These are phyloP conservation scores for Neoniphon sammara DNA, from an alignment of 2,797 vertebrate species.

Conservation along the genomic window DNA sequence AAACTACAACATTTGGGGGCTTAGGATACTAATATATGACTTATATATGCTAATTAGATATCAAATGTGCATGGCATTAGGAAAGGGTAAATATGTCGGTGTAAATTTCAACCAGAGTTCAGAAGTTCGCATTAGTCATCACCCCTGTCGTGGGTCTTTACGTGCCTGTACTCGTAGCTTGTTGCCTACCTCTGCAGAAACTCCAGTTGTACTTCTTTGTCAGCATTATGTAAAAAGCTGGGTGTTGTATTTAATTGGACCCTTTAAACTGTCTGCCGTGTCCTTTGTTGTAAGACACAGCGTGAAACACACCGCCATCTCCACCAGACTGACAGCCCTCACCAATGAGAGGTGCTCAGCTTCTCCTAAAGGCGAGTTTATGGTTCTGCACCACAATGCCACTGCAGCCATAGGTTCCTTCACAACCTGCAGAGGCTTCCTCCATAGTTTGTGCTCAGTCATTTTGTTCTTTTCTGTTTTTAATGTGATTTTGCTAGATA, in stretches of 20 bases:
- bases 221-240: slow-evolving; percentile 54
- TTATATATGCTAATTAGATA: too few species aligned
- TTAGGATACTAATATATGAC: too few species aligned
- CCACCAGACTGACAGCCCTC: slow-evolving; percentile 18
- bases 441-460: too few species aligned
- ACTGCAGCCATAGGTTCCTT: too few species aligned
- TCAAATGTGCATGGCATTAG: neutral
- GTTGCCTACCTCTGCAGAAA: slow-evolving; percentile 34
- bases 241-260: slow-evolving; percentile 35
- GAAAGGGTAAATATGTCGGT: neutral
- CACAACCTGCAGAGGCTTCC: too few species aligned
- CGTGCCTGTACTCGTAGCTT: slow-evolving; percentile 17
- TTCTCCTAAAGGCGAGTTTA: too few species aligned
- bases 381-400: too few species aligned
- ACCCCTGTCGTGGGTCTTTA: neutral
- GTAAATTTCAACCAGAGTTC: neutral
- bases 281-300: slow-evolving; percentile 27
- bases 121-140: slow-evolving; percentile 23
- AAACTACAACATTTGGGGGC: too few species aligned
- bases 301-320: slow-evolving; percentile 33
- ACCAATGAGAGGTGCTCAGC: slow-evolving; percentile 44
- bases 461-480: too few species aligned
- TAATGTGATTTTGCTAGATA: too few species aligned
- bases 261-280: slow-evolving; percentile 28
- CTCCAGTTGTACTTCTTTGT: slow-evolving; percentile 45